These are phyloP conservation scores for Cerastis rubricosa DNA, from an alignment of 2,888 invertebrate genomes.

Conservation along the genomic window DNA sequence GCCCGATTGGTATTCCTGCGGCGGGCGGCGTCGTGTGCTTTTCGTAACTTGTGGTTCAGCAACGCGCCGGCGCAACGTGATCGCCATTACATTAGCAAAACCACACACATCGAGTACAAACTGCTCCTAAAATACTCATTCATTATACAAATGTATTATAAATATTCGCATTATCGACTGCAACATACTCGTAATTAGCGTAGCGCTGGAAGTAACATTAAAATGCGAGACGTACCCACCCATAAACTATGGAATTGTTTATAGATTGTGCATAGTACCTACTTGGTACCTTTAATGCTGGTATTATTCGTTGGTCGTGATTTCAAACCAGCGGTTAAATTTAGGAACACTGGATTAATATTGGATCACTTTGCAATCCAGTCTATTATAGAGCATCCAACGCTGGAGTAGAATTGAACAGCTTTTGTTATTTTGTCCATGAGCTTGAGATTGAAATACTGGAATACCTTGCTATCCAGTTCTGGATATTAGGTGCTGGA, in stretches of 20 bases:
- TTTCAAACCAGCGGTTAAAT: not conserved
- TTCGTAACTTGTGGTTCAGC: constrained; percentile 86
- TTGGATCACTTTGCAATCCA: not conserved
- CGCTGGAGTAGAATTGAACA: not conserved
- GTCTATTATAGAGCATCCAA: not conserved
- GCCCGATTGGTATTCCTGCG: constrained; percentile 88
- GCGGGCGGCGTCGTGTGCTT: constrained; percentile 82
- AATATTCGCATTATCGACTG: constrained; percentile 52
- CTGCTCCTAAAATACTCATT: constrained; percentile 72
- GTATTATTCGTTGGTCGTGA: not conserved
- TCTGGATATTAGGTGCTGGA: not conserved
- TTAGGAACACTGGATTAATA: not conserved
- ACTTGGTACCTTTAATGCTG: constrained; percentile 1
- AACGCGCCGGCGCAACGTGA: constrained; percentile 80
- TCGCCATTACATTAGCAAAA: constrained; percentile 74
- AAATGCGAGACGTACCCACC: constrained; percentile 9
- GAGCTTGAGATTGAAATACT: not conserved
- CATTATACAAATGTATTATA: constrained; percentile 65
- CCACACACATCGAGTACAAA: constrained; percentile 71
- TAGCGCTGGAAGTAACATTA: constrained; percentile 28
- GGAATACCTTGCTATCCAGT: not conserved
- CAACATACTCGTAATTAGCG: constrained; percentile 51
- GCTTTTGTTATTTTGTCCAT: not conserved
- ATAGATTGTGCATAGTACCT: not conserved
- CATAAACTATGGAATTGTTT: constrained; percentile 22